Evolutionary conservation across 2,113 vertebrate genomes (phyloP).

Genomic region (Colossoma macropomum): DNA sequence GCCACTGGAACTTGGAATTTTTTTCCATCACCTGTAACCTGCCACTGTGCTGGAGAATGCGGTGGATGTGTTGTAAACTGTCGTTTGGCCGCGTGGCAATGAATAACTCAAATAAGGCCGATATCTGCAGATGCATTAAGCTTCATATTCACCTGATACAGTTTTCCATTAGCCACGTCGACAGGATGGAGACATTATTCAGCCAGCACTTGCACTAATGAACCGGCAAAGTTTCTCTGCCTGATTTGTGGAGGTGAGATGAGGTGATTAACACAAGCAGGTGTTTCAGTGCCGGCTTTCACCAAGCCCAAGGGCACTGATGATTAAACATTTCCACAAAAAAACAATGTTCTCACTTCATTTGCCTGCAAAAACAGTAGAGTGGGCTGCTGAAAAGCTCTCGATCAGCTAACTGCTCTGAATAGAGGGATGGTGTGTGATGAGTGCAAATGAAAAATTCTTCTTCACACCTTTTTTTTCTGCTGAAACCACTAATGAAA

Average conservation of each 20-base stretch:
- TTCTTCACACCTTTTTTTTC: slow-evolving; percentile 21
- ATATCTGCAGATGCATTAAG: slow-evolving; percentile 18
- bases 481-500: slow-evolving; percentile 27
- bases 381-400: slow-evolving; percentile 41
- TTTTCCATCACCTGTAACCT: not conserved
- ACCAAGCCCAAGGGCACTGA: slow-evolving; percentile 44
- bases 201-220: slow-evolving; percentile 52
- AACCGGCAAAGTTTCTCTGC: slow-evolving; percentile 44
- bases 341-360: slow-evolving; percentile 41
- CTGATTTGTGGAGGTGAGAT: slow-evolving; percentile 57
- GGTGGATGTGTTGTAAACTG: slow-evolving; percentile 8
- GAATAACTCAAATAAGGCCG: slow-evolving; percentile 5
- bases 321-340: slow-evolving; percentile 50
- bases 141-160: slow-evolving; percentile 16
- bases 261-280: slow-evolving; percentile 57
- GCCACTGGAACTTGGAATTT: not conserved
- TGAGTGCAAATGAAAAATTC: slow-evolving; percentile 39
- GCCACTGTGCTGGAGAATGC: not conserved
- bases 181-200: slow-evolving; percentile 41
- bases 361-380: slow-evolving; percentile 43
- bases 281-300: slow-evolving; percentile 46
- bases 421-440: slow-evolving; percentile 18
- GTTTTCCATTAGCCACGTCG: slow-evolving; percentile 38
- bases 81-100: slow-evolving; percentile 9
- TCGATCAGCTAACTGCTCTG: slow-evolving; percentile 21